These are phyloP conservation scores for Peromyscus melanophrys DNA, from an alignment of 2,797 vertebrate genomes.

Conservation along the genomic window DNA sequence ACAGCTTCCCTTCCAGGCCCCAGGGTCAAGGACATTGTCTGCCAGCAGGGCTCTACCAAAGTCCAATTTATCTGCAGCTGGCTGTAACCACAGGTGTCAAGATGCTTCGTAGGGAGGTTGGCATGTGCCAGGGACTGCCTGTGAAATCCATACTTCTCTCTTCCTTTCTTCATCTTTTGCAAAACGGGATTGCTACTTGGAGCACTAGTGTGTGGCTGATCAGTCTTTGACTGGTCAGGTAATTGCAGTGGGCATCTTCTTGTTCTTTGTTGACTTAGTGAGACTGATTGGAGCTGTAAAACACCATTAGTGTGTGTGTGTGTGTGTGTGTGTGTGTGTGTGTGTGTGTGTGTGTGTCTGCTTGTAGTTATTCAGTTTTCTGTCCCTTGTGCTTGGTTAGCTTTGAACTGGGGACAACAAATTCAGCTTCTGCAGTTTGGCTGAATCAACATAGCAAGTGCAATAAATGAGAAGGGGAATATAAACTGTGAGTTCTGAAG, in stretches of 20 bases:
- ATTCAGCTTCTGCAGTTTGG: slow-evolving; percentile 94
- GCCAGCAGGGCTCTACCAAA: too few relatives aligned
- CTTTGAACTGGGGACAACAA: slow-evolving; percentile 95
- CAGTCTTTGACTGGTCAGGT: slow-evolving; percentile 92
- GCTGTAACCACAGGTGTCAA: not conserved
- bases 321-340: not conserved
- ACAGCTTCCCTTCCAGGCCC: not conserved
- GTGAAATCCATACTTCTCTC: not conserved
- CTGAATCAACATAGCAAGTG: slow-evolving; percentile 94
- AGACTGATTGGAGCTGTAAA: slow-evolving; percentile 95
- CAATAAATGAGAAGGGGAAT: slow-evolving; percentile 93
- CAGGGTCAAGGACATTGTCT: not conserved
- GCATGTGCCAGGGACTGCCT: not conserved
- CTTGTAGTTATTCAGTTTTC: slow-evolving; percentile 96
- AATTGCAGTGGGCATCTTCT: slow-evolving; percentile 95
- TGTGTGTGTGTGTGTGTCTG: slow-evolving; percentile 76
- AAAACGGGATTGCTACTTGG: slow-evolving; percentile 95
- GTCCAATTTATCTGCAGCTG: not conserved
- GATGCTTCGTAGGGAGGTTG: not conserved
- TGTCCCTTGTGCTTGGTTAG: slow-evolving; percentile 95
- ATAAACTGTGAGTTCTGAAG: slow-evolving; percentile 94
- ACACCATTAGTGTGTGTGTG: slow-evolving; percentile 86
- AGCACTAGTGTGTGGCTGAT: slow-evolving; percentile 95
- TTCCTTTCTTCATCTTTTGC: slow-evolving; percentile 93
- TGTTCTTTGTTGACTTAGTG: slow-evolving; percentile 94